Evolutionary conservation across 2,888 invertebrate species (phyloP), one percentile per base, ranked within the genome.

Genomic region (Strigamia maritima): DNA sequence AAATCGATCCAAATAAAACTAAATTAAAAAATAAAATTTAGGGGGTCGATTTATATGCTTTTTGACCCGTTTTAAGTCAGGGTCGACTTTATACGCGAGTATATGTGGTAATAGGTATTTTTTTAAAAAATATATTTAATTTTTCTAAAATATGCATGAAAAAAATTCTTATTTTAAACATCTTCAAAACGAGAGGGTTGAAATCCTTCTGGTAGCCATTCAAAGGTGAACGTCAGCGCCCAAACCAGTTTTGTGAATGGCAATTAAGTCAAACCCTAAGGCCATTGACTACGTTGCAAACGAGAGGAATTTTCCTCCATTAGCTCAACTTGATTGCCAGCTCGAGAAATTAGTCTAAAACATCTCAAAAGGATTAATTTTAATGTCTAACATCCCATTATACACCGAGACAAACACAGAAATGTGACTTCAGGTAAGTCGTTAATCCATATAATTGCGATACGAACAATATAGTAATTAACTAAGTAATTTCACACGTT

Each of bases 231-330:
- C 60, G 60, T 60, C 60, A 22, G 19, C 4, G n/a, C 2, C 19
- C 60, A 24, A 60, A 60, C 60, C 60, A 24, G 60, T 60, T 60
- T 7, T 60, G 16, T 19, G 19, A 60, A 19, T 60, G 2, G 19
- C 40, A 3, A 44, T 44, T 44, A 44, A 44, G 10, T 16, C 40
- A 44, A 44, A 44, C 40, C 60, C 60, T 24, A 19, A 60, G 60
- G 60, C 22, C 60, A 60, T 22, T 60, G 60, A 60, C 60, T 60
- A 60, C 60, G 60, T 60, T 60, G 60, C 60, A 60, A 22, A 16
- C 40, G 40, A 3, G 40, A 60, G 60, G 60, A 60, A 60, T 60
- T 60, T 60, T 60, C 19, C 60, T 60, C 24, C 19, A 8, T 60
- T 60, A 1, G 60, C 8, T 60, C n/a, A 8, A 16, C 60, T 60